Base-by-base conservation (phyloP, 2,113 vertebrate genomes). In the Hylia prasina region DNA sequence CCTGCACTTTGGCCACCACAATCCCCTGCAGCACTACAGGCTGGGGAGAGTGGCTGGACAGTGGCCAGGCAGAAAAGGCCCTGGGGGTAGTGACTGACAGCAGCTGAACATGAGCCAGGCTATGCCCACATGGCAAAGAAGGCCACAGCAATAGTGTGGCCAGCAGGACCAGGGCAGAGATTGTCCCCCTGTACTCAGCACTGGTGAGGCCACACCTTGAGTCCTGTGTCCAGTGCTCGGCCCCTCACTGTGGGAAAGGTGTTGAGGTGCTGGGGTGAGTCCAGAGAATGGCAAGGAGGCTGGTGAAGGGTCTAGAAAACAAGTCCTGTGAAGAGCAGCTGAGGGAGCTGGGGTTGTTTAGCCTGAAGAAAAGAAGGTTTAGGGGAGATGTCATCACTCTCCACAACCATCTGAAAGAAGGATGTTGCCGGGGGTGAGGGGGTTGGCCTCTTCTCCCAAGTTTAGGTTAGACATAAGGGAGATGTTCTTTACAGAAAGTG, bases 41-140 rank as follows among this genome's bases (percentile, higher is more conserved):
- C 15, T 85, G 50, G 16, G 19, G 4, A 30, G 23, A n/a, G 10
- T 39, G 19, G 6, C 42, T 17, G 14, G 13, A 27, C 14, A 39
- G 11, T 5, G 6, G 1, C 9, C 23, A 18, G 44, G 18, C 11
- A 40, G n/a, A 82, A 85, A 42, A 2, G 5, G 2, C 3, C 3
- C 4, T n/a, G 15, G 2, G 5, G 2, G 7, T 13, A 1, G 1
- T 7, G 50, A 16, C 2, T 11, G 33, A 28, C 12, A 57, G 42
- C 15, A 24, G 39, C n/a, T 57, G 50, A 57, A 40, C 16, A 4
- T 6, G 28, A 33, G 4, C 40, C 57, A 54, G 47, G 45, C 4
- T 3, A 42, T 28, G 50, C 42, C 40, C 82, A 56, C 15, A 19
- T 6, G 20, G 19, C 12, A 60, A 65, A 40, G 23, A 56, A 48